Evolutionary conservation across 2,797 vertebrate species (phyloP).

Genomic region (Muraenolepis orangiensis): DNA sequence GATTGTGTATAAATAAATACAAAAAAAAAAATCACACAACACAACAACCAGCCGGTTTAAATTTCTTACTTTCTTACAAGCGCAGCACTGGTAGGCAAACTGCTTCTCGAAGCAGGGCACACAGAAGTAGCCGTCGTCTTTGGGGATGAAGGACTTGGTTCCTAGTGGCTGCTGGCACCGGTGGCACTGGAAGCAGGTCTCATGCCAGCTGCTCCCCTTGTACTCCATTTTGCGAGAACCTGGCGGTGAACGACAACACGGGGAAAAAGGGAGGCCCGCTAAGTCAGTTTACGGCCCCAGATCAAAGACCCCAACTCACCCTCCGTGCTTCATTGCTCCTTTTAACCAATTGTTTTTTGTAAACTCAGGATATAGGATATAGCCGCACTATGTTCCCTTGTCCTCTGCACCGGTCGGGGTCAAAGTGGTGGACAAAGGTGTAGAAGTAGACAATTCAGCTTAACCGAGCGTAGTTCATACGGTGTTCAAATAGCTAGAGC

Average conservation of each 20-base stretch:
- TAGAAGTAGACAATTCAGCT: background rate
- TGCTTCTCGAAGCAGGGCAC: slow-evolving; percentile 93
- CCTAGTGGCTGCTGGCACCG: slow-evolving; percentile 90
- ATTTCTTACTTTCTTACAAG: slow-evolving; percentile 89
- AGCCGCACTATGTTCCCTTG: background rate
- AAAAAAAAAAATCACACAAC: background rate
- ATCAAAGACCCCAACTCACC: slow-evolving; percentile 22
- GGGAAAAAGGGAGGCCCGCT: slow-evolving; percentile 48
- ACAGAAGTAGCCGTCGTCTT: slow-evolving; percentile 87
- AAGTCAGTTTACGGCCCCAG: slow-evolving; percentile 60
- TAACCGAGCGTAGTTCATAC: background rate
- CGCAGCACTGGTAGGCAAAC: slow-evolving; percentile 89
- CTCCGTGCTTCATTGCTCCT: background rate
- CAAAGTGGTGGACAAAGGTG: background rate
- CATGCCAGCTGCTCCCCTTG: slow-evolving; percentile 95
- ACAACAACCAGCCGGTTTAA: background rate
- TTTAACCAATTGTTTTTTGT: background rate
- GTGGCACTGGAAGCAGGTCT: slow-evolving; percentile 94
- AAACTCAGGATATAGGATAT: background rate
- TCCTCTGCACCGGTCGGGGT: background rate
- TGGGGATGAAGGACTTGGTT: slow-evolving; percentile 92
- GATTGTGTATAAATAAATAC: background rate
- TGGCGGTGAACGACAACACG: slow-evolving; percentile 62
- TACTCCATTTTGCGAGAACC: slow-evolving; percentile 98
- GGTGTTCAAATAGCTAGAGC: background rate